phyloP scores from a whole-genome alignment of 2,888 invertebrate genomes.

The Drepanosiphum platanoidis region DNA sequence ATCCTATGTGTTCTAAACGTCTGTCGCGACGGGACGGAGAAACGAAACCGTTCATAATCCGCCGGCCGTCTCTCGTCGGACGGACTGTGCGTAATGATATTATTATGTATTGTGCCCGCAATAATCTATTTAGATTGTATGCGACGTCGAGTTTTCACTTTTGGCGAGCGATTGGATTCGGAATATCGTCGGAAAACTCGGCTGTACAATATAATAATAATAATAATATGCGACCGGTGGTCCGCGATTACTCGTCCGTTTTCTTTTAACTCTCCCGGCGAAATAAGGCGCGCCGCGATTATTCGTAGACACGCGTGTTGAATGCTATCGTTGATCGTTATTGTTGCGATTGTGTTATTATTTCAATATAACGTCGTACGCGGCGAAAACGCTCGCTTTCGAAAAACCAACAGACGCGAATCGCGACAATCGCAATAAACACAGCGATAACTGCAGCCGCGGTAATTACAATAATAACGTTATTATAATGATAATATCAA shows the following conservation, averaged over 20 bases:
- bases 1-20: background rate
- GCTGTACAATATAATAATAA: background rate
- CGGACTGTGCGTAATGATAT: too few relatives aligned
- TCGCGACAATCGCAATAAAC: background rate
- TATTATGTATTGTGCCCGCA: too few relatives aligned
- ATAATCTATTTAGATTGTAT: too few relatives aligned
- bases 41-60: conserved; percentile 27
- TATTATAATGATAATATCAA: too few relatives aligned
- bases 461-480: too few relatives aligned
- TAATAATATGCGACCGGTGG: too few relatives aligned
- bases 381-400: background rate
- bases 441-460: too few relatives aligned
- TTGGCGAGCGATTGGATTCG: conserved; percentile 45
- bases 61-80: too few relatives aligned
- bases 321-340: too few relatives aligned
- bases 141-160: conserved; percentile 50
- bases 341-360: too few relatives aligned
- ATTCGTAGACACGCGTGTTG: background rate
- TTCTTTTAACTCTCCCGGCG: background rate
- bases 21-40: background rate
- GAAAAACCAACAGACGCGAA: background rate
- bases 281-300: background rate
- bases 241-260: background rate
- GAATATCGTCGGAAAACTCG: conserved; percentile 40
- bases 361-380: background rate